Evolutionary conservation across 2,888 invertebrate genomes (phyloP).

Genomic region (Invenusta paracnida): DNA sequence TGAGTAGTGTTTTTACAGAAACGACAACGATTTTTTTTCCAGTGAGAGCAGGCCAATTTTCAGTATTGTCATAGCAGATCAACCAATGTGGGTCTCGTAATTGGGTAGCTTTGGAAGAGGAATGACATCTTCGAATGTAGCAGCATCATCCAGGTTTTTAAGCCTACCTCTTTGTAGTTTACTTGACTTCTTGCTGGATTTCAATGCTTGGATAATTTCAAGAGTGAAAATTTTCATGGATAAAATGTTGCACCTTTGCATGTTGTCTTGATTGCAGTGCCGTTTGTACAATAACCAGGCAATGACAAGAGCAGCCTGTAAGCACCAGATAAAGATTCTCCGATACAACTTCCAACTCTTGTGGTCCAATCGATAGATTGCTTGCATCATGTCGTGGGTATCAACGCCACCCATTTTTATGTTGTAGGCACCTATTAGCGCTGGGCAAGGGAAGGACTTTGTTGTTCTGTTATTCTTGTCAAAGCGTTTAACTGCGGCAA

Average conservation of each 20-base stretch:
- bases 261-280: neutral
- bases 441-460: constrained; percentile 48
- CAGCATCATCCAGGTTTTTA: neutral
- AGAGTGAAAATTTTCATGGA: neutral
- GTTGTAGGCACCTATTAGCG: neutral
- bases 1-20: neutral
- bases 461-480: constrained; percentile 72
- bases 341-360: neutral
- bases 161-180: neutral
- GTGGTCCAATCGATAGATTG: neutral
- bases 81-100: neutral
- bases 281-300: neutral
- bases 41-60: neutral
- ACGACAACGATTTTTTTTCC: neutral
- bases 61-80: neutral
- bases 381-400: neutral
- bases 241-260: neutral
- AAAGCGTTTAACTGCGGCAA: neutral
- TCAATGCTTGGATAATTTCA: neutral
- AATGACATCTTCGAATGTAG: neutral
- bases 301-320: neutral
- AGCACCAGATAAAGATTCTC: neutral
- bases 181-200: neutral
- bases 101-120: neutral
- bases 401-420: neutral